Base-by-base conservation (phyloP, 2,888 invertebrate genomes). In the Eledone cirrhosa region DNA sequence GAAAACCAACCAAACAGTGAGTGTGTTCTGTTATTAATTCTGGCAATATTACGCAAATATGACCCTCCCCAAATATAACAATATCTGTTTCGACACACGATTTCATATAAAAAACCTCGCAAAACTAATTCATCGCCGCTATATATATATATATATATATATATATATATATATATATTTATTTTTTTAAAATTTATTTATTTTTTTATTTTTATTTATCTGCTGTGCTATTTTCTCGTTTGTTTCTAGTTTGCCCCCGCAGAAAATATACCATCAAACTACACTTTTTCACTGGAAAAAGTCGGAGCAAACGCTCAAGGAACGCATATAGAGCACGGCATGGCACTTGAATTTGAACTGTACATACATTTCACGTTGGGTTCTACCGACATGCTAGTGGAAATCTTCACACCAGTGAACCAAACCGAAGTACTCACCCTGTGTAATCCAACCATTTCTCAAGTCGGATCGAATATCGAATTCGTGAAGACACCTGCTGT, bases 381-480 rank as follows among this genome's bases (percentile, higher is more conserved):
- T 5, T 47, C 78, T 8, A 86, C 87, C 0, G 89, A 88, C 79
- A 87, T 90, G 82, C 79, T 83, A 53, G 87, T 90, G 22, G 90
- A 90, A 81, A 80, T 90, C 67, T 90, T 90, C 80, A 87, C 90
- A 0, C 90, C 90, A 1, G 89, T 89, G 81, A 90, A 89, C 79
- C 86, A 84, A n/a, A 86, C 85, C 16, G 86, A 88, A 29, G 82
- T 89, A 8, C 89, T 90, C 89, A 86, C 87, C 76, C 81, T 90
- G 74, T 90, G 90, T 82, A 84, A 88, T 65, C 87, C 88, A 11
- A 77, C 78, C 2, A 84, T 89, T 7, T 69, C 80, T 19, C 79
- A 77, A 11, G 78, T 81, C 0, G 89, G 89, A 0, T 48, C 14
- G n/a, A 86, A 86, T 78, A 81, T 89, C 1, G 16, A 24, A 5